Conservation (phyloP, 1,140 invertebrate genomes). For the Centruroides vittatus region DNA sequence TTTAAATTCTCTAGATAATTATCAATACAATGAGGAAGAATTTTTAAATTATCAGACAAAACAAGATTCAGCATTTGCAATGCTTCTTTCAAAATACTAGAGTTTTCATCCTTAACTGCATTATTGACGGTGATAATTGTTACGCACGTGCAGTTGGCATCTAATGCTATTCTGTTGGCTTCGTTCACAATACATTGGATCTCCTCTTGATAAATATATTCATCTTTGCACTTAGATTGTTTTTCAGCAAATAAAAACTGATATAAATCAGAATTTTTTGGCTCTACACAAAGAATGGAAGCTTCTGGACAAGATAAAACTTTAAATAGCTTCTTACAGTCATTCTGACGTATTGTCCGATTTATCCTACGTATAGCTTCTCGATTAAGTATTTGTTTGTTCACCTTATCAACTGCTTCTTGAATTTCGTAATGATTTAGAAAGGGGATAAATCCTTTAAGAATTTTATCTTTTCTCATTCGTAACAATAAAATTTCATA, state of each 20-base stretch:
- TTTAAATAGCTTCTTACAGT: background rate
- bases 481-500: background rate
- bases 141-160: no score
- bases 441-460: constrained; percentile 34
- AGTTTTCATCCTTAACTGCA: no score
- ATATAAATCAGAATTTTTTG: background rate
- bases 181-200: no score
- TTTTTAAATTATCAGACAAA: background rate
- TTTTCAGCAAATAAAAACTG: no score
- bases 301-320: background rate
- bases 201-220: no score
- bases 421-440: constrained; percentile 54
- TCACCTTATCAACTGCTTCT: constrained; percentile 49
- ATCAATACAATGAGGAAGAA: background rate
- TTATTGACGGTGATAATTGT: no score
- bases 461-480: background rate
- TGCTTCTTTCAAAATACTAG: no score
- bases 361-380: background rate
- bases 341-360: background rate
- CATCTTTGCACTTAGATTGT: no score
- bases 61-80: no score
- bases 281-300: background rate
- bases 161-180: no score
- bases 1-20: background rate
- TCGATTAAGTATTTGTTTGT: constrained; percentile 21